A percentile compares a stretch with the other conserved stretches of the same genome.
These are phyloP conservation scores for Micrastur ruficollis DNA, from an alignment of 2,797 vertebrate species.

Conservation along the genomic window DNA sequence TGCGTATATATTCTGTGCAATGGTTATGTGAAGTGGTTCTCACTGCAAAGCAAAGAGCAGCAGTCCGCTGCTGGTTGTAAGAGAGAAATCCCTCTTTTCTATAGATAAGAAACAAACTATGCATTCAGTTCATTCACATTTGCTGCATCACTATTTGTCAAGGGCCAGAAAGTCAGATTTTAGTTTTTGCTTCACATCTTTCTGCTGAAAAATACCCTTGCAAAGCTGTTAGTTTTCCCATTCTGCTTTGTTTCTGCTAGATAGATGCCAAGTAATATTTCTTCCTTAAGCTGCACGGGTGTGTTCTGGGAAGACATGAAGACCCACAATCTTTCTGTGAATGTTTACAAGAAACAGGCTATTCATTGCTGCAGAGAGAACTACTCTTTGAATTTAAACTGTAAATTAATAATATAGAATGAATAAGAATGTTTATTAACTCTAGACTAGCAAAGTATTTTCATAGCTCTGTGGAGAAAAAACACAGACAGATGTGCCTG, in stretches of 20 bases:
- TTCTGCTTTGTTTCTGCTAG: background rate
- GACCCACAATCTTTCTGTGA: background rate
- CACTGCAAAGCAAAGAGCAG: background rate
- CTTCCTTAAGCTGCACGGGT: background rate
- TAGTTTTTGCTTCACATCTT: background rate
- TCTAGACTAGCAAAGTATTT: background rate
- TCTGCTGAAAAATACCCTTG: background rate
- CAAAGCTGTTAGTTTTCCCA: background rate
- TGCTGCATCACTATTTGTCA: background rate
- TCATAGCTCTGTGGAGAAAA: background rate
- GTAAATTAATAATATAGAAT: background rate
- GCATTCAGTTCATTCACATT: background rate
- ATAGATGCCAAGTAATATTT: background rate
- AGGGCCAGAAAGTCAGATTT: background rate
- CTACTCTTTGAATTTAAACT: background rate
- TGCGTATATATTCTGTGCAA: background rate
- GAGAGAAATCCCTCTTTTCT: background rate
- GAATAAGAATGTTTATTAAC: background rate
- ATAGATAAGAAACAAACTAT: background rate
- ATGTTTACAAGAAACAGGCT: background rate
- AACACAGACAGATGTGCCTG: background rate
- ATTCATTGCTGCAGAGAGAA: background rate
- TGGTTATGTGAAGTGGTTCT: background rate
- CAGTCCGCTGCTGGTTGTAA: background rate
- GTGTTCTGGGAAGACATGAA: background rate